Base-by-base conservation (phyloP, 2,888 invertebrate species). In the Meta bourneti region DNA sequence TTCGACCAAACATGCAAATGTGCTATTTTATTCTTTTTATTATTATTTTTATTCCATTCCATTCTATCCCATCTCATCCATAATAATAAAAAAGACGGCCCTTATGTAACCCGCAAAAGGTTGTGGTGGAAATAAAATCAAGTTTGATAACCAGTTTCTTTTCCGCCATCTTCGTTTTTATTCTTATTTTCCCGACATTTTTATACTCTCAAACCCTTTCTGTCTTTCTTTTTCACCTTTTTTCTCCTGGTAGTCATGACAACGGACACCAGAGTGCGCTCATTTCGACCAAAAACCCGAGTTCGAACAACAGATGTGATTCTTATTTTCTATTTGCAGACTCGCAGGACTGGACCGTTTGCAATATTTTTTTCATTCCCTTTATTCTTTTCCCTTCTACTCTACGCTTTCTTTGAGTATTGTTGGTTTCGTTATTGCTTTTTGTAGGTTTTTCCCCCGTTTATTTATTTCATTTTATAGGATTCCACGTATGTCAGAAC, bases 51-150 rank as follows among this genome's bases (percentile, higher is more conserved):
- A 77, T 77, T 77, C 54, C 71, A n/a, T 48, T 87, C 54, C 61
- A 61, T 61, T 61, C 49, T 34, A 72, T 78, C 54, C 16, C 52
- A 61, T 19, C 83, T 79, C 89, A 89, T 89, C 89, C 72, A 89
- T 89, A 84, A 89, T 84, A 84, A 89, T 89, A 84, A 89, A 89
- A 61, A 89, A 75, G 89, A 89, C 89, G 72, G 52, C 61, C 54
- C 71, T 54, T 78, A 20, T 79, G 71, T 79, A 77, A 79, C 83
- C 79, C 84, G 71, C 84, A 54, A 72, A 78, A 79, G 79, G 78
- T 72, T 89, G 89, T 61, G 61, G 89, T 89, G 69, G 89, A 89
- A 89, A 89, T 89, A 89, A 89, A 89, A 89, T 89, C 89, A 84
- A 83, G 89, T 89, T 84, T 89, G 78, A 89, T 89, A 89, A 89